These are phyloP conservation scores for Cephalopterus ornatus DNA, from an alignment of 2,113 vertebrate species.

Conservation along the genomic window DNA sequence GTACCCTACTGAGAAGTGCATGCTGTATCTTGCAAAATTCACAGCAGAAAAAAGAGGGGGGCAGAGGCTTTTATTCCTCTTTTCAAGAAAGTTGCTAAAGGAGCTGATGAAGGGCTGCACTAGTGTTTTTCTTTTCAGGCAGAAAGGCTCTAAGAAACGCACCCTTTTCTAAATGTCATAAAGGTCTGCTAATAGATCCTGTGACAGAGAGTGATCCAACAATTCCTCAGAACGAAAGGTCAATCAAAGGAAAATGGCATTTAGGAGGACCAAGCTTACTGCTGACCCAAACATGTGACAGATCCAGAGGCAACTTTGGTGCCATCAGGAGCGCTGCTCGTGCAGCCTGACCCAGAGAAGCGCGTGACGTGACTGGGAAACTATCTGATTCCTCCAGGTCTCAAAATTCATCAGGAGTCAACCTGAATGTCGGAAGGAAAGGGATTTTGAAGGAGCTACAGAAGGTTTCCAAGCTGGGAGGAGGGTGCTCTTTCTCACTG, in stretches of 20 bases:
- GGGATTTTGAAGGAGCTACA: slow-evolving; percentile 54
- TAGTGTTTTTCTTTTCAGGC: neutral
- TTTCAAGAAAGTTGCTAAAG: neutral
- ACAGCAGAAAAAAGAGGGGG: neutral
- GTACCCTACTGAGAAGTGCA: neutral
- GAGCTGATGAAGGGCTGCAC: neutral
- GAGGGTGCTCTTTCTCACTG: neutral
- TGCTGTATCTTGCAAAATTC: neutral
- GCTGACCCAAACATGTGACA: slow-evolving; percentile 49
- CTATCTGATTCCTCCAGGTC: slow-evolving; percentile 65
- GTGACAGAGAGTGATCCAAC: slow-evolving; percentile 58
- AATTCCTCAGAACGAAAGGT: slow-evolving; percentile 66
- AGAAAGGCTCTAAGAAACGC: neutral
- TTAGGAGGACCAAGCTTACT: slow-evolving; percentile 43
- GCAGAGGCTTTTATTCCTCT: neutral
- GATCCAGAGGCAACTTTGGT: slow-evolving; percentile 34
- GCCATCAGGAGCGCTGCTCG: slow-evolving; percentile 6
- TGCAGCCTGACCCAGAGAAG: neutral
- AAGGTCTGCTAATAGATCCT: slow-evolving; percentile 43
- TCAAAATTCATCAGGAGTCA: slow-evolving; percentile 68
- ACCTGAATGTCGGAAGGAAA: slow-evolving; percentile 63
- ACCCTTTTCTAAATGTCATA: slow-evolving; percentile 48
- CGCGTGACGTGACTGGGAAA: slow-evolving; percentile 62
- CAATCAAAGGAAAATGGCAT: slow-evolving; percentile 69
- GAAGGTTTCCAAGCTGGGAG: neutral